Evolutionary conservation across 2,797 vertebrate genomes (phyloP).

Genomic region (Premnoplex brunnescens): DNA sequence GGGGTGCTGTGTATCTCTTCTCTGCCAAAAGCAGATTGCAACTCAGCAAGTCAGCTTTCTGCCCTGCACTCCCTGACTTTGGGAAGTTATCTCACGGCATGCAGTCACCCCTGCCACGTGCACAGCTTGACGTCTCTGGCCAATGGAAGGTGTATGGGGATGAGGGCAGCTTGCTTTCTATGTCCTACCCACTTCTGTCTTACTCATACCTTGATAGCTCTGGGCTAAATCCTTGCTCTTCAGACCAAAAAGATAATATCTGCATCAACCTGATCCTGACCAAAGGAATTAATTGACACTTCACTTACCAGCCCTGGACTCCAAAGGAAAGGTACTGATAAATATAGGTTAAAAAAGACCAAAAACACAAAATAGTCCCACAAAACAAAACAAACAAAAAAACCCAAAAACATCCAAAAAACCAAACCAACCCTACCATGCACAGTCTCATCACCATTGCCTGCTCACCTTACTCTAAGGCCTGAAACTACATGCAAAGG

Average conservation of each 20-base stretch:
- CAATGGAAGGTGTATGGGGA: background rate
- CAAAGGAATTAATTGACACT: background rate
- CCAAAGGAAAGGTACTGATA: background rate
- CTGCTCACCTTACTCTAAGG: background rate
- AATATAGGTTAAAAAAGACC: background rate
- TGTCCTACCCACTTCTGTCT: background rate
- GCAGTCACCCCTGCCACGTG: background rate
- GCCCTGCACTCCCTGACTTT: conserved; percentile 37
- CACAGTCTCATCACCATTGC: background rate
- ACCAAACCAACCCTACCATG: accelerated
- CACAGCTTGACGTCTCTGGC: background rate
- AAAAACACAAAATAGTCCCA: background rate
- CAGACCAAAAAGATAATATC: background rate
- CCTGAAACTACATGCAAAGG: background rate
- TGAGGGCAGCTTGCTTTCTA: background rate
- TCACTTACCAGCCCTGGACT: background rate
- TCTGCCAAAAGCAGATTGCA: conserved; percentile 52
- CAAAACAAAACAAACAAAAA: background rate
- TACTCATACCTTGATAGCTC: background rate
- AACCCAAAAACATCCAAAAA: background rate
- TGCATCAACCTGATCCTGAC: background rate
- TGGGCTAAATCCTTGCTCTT: background rate
- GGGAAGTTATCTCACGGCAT: background rate
- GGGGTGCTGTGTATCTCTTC: background rate
- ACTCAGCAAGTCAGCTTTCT: conserved; percentile 57